Evolutionary conservation across 1,140 invertebrate genomes (phyloP).

Genomic region (Drosophila sp.): DNA sequence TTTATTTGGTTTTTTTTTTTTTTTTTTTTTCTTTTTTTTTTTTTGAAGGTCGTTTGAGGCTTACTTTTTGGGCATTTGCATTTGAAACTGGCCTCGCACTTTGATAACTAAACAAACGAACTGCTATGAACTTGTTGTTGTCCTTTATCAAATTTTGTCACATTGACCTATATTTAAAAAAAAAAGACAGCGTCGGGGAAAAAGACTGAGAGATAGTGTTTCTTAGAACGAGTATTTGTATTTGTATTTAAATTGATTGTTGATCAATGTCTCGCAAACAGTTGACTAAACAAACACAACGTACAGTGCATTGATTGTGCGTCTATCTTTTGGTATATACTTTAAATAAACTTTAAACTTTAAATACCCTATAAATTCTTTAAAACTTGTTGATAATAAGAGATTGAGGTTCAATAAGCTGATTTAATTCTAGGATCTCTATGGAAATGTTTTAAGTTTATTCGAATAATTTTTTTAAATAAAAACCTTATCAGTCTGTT

Average conservation of each 20-base stretch:
- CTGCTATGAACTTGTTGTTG: conserved; percentile 13
- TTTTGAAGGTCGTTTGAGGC: conserved; percentile 33
- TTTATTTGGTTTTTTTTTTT: neutral
- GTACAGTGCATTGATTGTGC: conserved; percentile 1
- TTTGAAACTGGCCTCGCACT: conserved; percentile 37
- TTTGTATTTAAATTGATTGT: conserved; percentile 16
- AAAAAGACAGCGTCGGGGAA: neutral
- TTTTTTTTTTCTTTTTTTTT: neutral
- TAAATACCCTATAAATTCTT: neutral
- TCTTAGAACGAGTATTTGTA: conserved; percentile 14
- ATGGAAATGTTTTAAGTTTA: too few relatives aligned
- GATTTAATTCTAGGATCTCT: too few relatives aligned
- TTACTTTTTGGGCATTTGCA: conserved; percentile 41
- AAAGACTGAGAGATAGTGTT: neutral
- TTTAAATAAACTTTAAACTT: neutral
- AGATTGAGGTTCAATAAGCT: too few relatives aligned
- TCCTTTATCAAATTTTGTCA: conserved; percentile 38
- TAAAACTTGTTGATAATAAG: too few relatives aligned
- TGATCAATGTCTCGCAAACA: neutral
- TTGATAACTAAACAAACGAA: conserved; percentile 30
- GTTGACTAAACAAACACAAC: neutral
- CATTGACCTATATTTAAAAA: conserved; percentile 52
- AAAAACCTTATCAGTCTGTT: too few relatives aligned
- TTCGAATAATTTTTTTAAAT: too few relatives aligned
- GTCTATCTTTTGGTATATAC: neutral